phyloP scores from a whole-genome alignment of 64 coral and sea anemone species.

The Montipora foliosa region DNA sequence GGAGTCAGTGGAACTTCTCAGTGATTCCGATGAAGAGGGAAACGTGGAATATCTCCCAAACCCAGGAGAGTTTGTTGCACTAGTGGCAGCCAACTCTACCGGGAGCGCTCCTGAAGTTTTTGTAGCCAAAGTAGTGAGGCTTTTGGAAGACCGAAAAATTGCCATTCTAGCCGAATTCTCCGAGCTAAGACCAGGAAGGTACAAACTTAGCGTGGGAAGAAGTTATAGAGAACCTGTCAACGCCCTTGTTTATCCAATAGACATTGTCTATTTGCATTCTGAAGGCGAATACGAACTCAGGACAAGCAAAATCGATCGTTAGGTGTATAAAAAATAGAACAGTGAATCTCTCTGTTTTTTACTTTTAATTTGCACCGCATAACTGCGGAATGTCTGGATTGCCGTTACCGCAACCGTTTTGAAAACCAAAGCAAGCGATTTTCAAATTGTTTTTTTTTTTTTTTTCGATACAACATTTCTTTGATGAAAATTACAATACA shows the following conservation, averaged over 20 bases:
- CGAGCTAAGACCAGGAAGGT: neutral
- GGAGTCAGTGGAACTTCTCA: too few species aligned
- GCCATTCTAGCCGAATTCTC: neutral
- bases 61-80: too few species aligned
- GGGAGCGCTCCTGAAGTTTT: slow-evolving; percentile 1
- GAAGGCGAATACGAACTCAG: neutral
- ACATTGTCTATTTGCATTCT: slow-evolving; percentile 1
- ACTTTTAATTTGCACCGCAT: too few species aligned
- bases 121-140: neutral
- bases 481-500: too few species aligned
- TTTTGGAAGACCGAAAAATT: slow-evolving; percentile 5
- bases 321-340: neutral
- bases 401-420: too few species aligned
- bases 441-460: too few species aligned
- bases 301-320: neutral
- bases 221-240: neutral
- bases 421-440: too few species aligned
- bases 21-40: too few species aligned
- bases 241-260: neutral
- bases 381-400: too few species aligned
- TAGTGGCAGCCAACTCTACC: slow-evolving; percentile 2
- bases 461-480: too few species aligned
- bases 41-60: too few species aligned
- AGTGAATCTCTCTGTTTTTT: too few species aligned
- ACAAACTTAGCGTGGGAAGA: neutral